Evolutionary conservation across 2,888 invertebrate species (phyloP), one percentile per base, ranked within the genome.

Genomic region (Ditula angustiorana): DNA sequence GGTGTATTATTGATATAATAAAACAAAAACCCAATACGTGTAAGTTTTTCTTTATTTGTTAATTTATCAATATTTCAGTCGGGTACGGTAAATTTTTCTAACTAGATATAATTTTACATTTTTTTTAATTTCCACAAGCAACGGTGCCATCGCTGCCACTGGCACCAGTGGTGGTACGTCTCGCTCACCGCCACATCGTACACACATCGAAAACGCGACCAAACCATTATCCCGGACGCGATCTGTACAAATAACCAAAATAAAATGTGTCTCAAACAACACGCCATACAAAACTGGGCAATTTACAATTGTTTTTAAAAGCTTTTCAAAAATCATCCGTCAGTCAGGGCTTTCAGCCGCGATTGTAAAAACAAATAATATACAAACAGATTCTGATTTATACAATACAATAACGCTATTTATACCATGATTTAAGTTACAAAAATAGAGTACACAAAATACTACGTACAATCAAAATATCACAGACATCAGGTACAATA

Each of bases 11-110:
- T n/a, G n/a, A n/a, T n/a, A n/a, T n/a, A n/a, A n/a, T n/a, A n/a
- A n/a, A n/a, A n/a, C n/a, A n/a, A 81, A 81, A 69, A 62, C 72
- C 66, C 21, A 16, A 68, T 62, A 57, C 70, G 35, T 37, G 64
- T 64, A 59, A 63, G 69, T 82, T 88, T 82, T 88, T 82, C 87
- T 90, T 86, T 90, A 90, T 89, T 90, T 88, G 85, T 86, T 71
- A 85, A 87, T 88, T 90, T 89, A 81, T 82, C 80, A 75, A 81
- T 80, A 75, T 81, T 82, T 81, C 80, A 73, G 70, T 82, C 76
- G 77, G 76, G 81, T 87, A 91, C 90, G 81, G 81, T 89, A 87
- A 90, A 88, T 90, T 91, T 90, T 88, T 83, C 82, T 78, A 26
- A 71, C 72, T 79, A 81, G 80, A 81, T 79, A 79, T 78, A 75